Evolutionary conservation across 2,113 vertebrate genomes (phyloP).

Genomic region (Rhabdomys dilectus): DNA sequence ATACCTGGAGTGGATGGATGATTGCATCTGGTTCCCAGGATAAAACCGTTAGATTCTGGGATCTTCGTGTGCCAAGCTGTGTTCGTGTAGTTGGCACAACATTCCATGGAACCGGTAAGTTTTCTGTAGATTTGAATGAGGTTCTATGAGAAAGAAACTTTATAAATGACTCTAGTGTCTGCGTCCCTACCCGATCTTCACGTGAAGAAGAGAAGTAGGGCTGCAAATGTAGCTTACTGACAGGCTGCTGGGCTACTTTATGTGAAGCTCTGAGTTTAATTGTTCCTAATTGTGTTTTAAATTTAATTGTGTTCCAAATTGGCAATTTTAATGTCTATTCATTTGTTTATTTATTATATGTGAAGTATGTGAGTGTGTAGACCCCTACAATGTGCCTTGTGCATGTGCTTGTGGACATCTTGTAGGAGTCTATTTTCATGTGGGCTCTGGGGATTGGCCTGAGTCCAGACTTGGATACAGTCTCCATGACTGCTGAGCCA

Average conservation of each 20-base stretch:
- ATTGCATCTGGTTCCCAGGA: constrained; percentile 98
- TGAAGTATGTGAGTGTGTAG: neutral
- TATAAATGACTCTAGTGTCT: constrained; percentile 1
- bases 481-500: neutral
- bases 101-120: constrained; percentile 96
- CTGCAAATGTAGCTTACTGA: neutral
- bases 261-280: neutral
- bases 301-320: neutral
- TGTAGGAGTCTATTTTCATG: neutral
- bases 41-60: constrained; percentile 99
- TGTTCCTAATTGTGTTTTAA: neutral
- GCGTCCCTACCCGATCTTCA: neutral
- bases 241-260: neutral
- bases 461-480: neutral
- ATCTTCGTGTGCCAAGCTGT: constrained; percentile 97
- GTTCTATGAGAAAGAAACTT: constrained; percentile 34
- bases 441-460: neutral
- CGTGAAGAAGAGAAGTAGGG: neutral
- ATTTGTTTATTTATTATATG: neutral
- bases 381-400: neutral
- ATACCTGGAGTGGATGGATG: constrained; percentile 99
- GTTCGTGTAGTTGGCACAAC: constrained; percentile 98
- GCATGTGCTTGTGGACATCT: neutral
- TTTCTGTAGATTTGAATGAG: constrained; percentile 56
- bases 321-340: constrained; percentile 4